Evolutionary conservation across 1,140 invertebrate genomes (phyloP).

Genomic region (Neodiprion pinetum): DNA sequence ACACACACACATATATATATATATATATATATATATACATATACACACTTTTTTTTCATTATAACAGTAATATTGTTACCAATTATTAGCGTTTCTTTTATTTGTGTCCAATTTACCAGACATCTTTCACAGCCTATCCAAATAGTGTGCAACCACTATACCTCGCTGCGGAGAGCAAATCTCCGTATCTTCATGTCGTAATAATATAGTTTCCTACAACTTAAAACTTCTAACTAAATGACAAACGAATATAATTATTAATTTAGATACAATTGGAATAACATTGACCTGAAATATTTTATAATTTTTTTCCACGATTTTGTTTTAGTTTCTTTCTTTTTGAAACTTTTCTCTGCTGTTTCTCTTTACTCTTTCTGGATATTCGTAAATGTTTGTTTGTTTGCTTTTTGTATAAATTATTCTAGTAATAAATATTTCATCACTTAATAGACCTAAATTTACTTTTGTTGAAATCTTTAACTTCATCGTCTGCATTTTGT

Average conservation of each 20-base stretch:
- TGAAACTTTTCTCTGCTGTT: slow-evolving; percentile 6
- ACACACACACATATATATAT: slow-evolving; percentile 28
- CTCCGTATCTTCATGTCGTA: slow-evolving; percentile 20
- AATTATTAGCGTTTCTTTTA: slow-evolving; percentile 16
- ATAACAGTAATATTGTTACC: slow-evolving; percentile 12
- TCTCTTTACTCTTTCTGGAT: not conserved
- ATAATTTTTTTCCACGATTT: not conserved
- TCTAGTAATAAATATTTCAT: slow-evolving; percentile 57
- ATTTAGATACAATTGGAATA: slow-evolving; percentile 3
- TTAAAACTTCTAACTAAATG: not conserved
- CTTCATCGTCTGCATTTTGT: slow-evolving; percentile 14
- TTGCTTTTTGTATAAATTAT: slow-evolving; percentile 49
- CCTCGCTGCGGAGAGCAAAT: slow-evolving; percentile 16
- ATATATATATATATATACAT: slow-evolving; percentile 40
- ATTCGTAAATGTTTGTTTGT: slow-evolving; percentile 29
- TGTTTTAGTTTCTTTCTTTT: not conserved
- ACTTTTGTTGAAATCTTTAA: not conserved
- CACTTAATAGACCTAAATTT: slow-evolving; percentile 38
- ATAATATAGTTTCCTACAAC: slow-evolving; percentile 29
- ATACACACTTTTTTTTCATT: slow-evolving; percentile 31
- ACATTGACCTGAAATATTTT: not conserved
- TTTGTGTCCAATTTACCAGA: slow-evolving; percentile 28
- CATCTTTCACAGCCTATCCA: slow-evolving; percentile 52
- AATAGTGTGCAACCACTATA: slow-evolving; percentile 28
- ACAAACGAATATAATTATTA: not conserved